These are phyloP conservation scores for Alaudala cheleensis DNA, from an alignment of 2,113 vertebrate species.

Conservation along the genomic window DNA sequence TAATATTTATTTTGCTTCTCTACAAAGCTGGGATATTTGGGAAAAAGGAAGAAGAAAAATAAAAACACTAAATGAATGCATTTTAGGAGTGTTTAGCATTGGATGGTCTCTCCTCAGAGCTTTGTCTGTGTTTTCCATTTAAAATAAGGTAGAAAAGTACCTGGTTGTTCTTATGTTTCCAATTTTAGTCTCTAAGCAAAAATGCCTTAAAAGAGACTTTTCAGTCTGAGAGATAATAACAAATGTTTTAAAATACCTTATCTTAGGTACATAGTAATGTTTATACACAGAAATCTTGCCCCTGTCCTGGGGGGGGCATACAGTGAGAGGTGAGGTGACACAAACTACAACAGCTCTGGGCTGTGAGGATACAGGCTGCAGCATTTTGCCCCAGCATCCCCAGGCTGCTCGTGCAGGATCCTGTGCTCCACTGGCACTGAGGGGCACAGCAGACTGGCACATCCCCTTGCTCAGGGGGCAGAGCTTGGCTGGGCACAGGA, in stretches of 20 bases:
- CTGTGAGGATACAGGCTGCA: neutral
- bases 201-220: neutral
- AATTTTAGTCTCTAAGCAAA: neutral
- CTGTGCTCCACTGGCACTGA: neutral
- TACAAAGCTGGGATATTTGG: neutral
- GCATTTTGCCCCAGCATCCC: neutral
- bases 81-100: neutral
- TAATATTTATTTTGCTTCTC: constrained; percentile 26
- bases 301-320: accelerated
- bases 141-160: neutral
- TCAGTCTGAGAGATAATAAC: neutral
- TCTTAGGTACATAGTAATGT: neutral
- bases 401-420: neutral
- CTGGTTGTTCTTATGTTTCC: neutral
- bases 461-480: neutral
- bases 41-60: neutral
- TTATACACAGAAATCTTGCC: neutral
- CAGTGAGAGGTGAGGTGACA: accelerated
- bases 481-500: neutral
- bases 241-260: neutral
- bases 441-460: neutral
- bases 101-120: neutral
- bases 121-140: neutral
- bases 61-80: neutral
- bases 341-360: neutral